A percentile compares a stretch with the other conserved stretches of the same genome.
These are phyloP conservation scores for Catagonus wagneri DNA, from an alignment of 2,113 vertebrate species.

Conservation along the genomic window DNA sequence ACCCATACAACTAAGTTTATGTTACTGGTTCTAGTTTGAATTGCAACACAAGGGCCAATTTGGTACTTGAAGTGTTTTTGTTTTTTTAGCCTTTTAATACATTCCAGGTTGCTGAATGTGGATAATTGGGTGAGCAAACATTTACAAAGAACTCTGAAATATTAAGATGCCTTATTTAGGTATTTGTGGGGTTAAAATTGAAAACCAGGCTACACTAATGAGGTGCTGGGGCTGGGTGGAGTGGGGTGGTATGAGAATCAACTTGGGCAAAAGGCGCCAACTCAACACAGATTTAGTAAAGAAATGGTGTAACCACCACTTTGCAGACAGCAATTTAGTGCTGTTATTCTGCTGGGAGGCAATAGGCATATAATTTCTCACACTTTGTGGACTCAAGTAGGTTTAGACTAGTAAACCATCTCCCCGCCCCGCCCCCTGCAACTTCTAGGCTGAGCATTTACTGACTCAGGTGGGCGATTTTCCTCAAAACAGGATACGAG, in stretches of 20 bases:
- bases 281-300: conserved; percentile 32
- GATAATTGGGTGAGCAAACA: not conserved
- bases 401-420: conserved; percentile 3
- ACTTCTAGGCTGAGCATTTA: conserved; percentile 50
- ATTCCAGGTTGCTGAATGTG: conserved; percentile 21
- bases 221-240: conserved; percentile 24
- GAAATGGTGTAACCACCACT: conserved; percentile 42
- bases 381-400: conserved; percentile 26
- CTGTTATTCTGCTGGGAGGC: not conserved
- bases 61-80: not conserved
- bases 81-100: conserved; percentile 24
- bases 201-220: conserved; percentile 43
- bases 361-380: conserved; percentile 35
- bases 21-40: conserved; percentile 49
- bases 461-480: conserved; percentile 38
- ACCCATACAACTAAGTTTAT: not conserved
- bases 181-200: conserved; percentile 36
- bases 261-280: conserved; percentile 41
- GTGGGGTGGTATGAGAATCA: conserved; percentile 33
- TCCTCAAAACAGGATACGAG: conserved; percentile 28
- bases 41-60: conserved; percentile 20
- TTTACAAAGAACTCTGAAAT: conserved; percentile 8
- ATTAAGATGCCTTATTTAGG: conserved; percentile 50
- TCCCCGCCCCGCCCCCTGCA: not conserved
- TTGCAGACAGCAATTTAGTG: conserved; percentile 36